These are phyloP conservation scores for Lanistes nyassanus DNA, from an alignment of 1,140 invertebrate species.

Conservation along the genomic window DNA sequence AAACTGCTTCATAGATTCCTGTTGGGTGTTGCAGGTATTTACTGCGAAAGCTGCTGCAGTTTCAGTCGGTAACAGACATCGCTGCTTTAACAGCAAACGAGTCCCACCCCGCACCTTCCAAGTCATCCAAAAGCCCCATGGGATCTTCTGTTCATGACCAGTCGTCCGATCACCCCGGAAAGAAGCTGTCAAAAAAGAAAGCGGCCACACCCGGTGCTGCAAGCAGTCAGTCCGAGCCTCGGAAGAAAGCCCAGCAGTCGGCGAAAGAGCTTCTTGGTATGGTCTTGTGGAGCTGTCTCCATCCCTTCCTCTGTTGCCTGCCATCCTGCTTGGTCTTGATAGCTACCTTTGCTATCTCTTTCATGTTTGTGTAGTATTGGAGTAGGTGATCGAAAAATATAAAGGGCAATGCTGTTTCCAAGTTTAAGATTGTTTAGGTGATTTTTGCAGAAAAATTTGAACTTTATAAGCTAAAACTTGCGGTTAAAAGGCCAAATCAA, in stretches of 20 bases:
- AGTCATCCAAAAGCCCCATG: slow-evolving; percentile 10
- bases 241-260: slow-evolving; percentile 25
- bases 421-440: no score
- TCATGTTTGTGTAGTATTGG: no score
- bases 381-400: no score
- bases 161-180: neutral
- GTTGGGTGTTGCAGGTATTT: slow-evolving; percentile 45
- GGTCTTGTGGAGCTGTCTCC: neutral
- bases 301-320: no score
- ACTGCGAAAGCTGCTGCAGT: slow-evolving; percentile 56
- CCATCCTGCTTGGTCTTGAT: no score
- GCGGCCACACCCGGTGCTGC: neutral
- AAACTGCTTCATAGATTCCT: no score
- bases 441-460: no score
- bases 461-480: no score
- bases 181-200: slow-evolving; percentile 10
- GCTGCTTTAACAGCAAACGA: neutral
- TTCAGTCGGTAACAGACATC: slow-evolving; percentile 50
- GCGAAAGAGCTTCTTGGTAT: slow-evolving; percentile 25
- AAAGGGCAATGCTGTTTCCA: no score
- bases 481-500: no score
- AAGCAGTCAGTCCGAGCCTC: neutral
- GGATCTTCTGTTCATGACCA: neutral
- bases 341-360: no score
- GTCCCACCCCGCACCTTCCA: neutral